A percentile compares a stretch with the other conserved stretches of the same genome.
Conservation (phyloP, 1,140 invertebrate genomes). For the Maniola jurtina region DNA sequence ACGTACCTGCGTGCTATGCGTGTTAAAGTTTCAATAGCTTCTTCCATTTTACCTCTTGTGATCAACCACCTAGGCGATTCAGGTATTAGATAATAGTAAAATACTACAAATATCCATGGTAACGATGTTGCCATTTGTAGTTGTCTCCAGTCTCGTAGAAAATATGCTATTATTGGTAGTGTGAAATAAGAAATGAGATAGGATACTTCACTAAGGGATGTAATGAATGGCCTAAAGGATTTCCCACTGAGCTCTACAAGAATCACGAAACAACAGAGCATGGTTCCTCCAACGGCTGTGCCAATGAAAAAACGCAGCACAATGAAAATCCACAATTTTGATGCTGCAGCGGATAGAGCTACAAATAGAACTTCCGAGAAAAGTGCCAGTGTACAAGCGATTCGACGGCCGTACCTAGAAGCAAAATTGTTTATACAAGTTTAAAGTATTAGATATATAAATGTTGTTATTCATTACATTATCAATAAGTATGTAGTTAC, state of each 20-base stretch:
- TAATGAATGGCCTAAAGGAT: constrained; percentile 59
- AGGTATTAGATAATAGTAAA: constrained; percentile 58
- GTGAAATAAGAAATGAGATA: constrained; percentile 77
- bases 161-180: constrained; percentile 82
- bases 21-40: constrained; percentile 53
- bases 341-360: constrained; percentile 79
- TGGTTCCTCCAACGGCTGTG: constrained; percentile 80
- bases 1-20: constrained; percentile 58
- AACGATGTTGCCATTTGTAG: constrained; percentile 82
- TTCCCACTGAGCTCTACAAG: constrained; percentile 74
- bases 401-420: constrained; percentile 82
- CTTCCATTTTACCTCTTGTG: constrained; percentile 54
- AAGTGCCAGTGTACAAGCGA: constrained; percentile 78
- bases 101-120: constrained; percentile 63
- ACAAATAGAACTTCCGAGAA: constrained; percentile 79
- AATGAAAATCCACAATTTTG: constrained; percentile 81
- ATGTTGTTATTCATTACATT: constrained; percentile 62
- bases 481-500: constrained; percentile 50
- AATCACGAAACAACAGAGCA: constrained; percentile 80
- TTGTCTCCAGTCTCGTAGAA: constrained; percentile 82
- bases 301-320: constrained; percentile 81
- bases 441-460: constrained; percentile 60
- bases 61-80: constrained; percentile 71
- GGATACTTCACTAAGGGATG: constrained; percentile 49
- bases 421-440: constrained; percentile 38